A percentile compares a stretch with the other conserved stretches of the same genome.
These are phyloP conservation scores for Parasteatoda tepidariorum DNA, from an alignment of 1,140 invertebrate species.

Conservation along the genomic window DNA sequence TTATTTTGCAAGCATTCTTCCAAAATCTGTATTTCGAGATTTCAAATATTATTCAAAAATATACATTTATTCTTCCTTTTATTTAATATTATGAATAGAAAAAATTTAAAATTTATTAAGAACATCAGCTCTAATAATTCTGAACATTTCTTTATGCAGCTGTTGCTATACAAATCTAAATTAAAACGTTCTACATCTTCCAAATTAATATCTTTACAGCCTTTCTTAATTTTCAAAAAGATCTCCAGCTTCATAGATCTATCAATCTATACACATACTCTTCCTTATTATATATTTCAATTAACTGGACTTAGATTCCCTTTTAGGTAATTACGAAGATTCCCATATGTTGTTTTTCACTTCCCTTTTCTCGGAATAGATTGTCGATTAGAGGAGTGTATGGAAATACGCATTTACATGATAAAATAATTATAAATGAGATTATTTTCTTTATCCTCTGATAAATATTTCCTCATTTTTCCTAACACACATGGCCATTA, in stretches of 20 bases:
- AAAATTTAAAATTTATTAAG: too few relatives aligned
- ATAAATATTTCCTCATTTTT: background rate
- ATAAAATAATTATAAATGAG: background rate
- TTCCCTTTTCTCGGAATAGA: background rate
- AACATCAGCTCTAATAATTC: too few relatives aligned
- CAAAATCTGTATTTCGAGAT: too few relatives aligned
- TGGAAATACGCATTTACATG: background rate
- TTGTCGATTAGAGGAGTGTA: background rate
- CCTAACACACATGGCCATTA: too few relatives aligned
- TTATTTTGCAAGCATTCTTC: too few relatives aligned
- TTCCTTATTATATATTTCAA: background rate
- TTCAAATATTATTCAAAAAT: too few relatives aligned
- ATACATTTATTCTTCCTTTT: too few relatives aligned
- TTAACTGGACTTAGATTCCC: background rate
- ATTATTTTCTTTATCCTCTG: background rate
- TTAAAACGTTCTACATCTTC: too few relatives aligned
- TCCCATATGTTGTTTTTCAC: background rate
- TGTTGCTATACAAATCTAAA: too few relatives aligned
- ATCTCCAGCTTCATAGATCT: background rate
- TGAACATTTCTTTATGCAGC: too few relatives aligned
- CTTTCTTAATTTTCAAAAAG: background rate
- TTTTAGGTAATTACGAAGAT: background rate
- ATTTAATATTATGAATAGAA: too few relatives aligned
- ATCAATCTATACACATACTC: background rate
- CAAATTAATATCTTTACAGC: background rate